Base-by-base conservation (phyloP, 2,888 invertebrate species). In the Dysmachus trigonus region DNA sequence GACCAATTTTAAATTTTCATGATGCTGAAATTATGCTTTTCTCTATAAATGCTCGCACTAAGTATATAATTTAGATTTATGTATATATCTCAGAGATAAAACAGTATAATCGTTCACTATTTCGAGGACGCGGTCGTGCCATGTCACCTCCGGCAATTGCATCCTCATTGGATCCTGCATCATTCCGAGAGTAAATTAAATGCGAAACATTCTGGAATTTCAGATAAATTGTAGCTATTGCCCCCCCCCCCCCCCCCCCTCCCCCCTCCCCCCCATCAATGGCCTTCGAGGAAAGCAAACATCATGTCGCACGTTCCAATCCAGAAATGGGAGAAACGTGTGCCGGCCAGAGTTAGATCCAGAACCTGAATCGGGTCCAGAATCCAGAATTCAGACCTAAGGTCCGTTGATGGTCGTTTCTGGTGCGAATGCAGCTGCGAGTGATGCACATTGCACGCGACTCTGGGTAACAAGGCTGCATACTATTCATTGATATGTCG, bases 221-320 rank as follows among this genome's bases (percentile, higher is more conserved):
- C 10, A 53, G 53, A 53, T 53, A 53, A 10, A 53, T 62, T 62
- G 27, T 22, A 62, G 13, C 62, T 10, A 62, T 62, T 10, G 27
- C 53, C 22, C n/a, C n/a, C n/a, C n/a, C n/a, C n/a, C n/a, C n/a
- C n/a, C n/a, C n/a, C n/a, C n/a, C n/a, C n/a, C n/a, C n/a, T n/a
- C n/a, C n/a, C n/a, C n/a, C n/a, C n/a, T n/a, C n/a, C n/a, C n/a
- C n/a, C n/a, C 33, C 18, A 74, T 74, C 74, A 33, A 35, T 38
- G 35, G 38, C 15, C 22, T 35, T 76, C 76, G 4, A 76, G 35
- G 27, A 62, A 62, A 1, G 79, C 41, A 79, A 79, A 79, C 79
- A 79, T 79, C 79, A 30, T 79, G 47, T 79, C 51, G n/a, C 30
- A 79, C 79, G 51, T 79, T 79, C 31, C 51, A 79, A 51, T 79